A percentile compares a stretch with the other conserved stretches of the same genome.
phyloP scores from a whole-genome alignment of 2,888 invertebrate species.

The Tromatobia lineatoria region DNA sequence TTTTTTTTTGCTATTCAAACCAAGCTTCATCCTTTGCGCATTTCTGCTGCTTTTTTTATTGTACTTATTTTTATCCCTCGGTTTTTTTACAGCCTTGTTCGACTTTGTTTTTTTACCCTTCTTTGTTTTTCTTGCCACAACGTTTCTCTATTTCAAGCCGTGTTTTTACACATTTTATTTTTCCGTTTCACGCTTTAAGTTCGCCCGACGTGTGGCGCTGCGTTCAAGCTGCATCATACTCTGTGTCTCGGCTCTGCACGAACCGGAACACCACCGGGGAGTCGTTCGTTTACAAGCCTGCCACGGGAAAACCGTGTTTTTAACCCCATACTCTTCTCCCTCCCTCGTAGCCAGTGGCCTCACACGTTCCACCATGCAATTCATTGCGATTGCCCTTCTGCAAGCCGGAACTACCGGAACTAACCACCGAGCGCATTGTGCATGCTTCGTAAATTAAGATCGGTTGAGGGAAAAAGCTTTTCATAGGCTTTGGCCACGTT shows the following conservation, averaged over 20 bases:
- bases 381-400: constrained; percentile 72
- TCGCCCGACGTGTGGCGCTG: constrained; percentile 43
- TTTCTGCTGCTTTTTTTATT: constrained; percentile 26
- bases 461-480: constrained; percentile 16
- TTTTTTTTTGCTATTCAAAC: constrained; percentile 38
- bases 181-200: constrained; percentile 57
- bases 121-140: constrained; percentile 31
- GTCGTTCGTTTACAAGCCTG: constrained; percentile 69
- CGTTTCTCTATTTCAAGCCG: constrained; percentile 34
- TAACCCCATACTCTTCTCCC: constrained; percentile 14
- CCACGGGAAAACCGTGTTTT: constrained; percentile 63
- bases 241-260: constrained; percentile 57
- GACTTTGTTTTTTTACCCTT: constrained; percentile 39
- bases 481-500: constrained; percentile 12
- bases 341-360: constrained; percentile 24
- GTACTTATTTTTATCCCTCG: neutral
- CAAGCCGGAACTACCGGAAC: constrained; percentile 66
- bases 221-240: constrained; percentile 55
- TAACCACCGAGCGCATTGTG: neutral
- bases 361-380: constrained; percentile 66
- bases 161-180: constrained; percentile 65
- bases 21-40: constrained; percentile 28
- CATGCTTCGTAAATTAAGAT: constrained; percentile 55
- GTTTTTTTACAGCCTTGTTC: constrained; percentile 1
- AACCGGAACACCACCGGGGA: constrained; percentile 68